Conservation (phyloP, 2,888 invertebrate genomes). For the Caenorhabditis uteleia region DNA sequence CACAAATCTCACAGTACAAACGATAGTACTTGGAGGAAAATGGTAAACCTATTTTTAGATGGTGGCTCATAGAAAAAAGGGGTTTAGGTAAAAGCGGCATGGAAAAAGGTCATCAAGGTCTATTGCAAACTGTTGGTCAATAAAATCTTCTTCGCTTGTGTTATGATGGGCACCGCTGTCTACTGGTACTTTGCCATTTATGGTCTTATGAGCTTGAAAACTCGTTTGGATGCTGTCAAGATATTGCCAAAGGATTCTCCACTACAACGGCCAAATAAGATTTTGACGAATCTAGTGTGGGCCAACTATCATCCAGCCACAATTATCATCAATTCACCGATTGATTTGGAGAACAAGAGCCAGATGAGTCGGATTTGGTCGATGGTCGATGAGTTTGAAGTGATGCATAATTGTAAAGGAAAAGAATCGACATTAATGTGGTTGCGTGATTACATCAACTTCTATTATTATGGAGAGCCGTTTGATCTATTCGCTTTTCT, state of each 20-base stretch:
- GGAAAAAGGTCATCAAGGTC: conserved; percentile 41
- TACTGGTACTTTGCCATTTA: conserved; percentile 58
- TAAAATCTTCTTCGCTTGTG: conserved; percentile 45
- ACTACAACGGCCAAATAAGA: conserved; percentile 61
- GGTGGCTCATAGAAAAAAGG: too few species aligned
- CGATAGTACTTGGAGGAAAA: conserved; percentile 43
- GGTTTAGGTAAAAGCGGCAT: conserved; percentile 46
- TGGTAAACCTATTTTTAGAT: neutral
- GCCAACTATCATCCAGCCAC: conserved; percentile 67
- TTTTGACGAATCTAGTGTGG: conserved; percentile 65
- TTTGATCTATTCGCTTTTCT: conserved; percentile 32
- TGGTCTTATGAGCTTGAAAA: conserved; percentile 50
- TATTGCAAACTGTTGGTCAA: conserved; percentile 56
- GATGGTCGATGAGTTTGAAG: conserved; percentile 64
- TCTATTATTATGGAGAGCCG: conserved; percentile 50
- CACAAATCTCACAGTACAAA: conserved; percentile 28
- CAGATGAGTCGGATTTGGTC: conserved; percentile 56
- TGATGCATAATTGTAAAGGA: conserved; percentile 57
- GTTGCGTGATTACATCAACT: conserved; percentile 64
- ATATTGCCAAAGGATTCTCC: conserved; percentile 65
- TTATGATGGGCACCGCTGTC: conserved; percentile 40
- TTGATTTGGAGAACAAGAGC: conserved; percentile 50
- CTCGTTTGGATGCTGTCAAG: conserved; percentile 63
- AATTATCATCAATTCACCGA: conserved; percentile 58
- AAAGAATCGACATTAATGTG: conserved; percentile 60